A percentile compares a stretch with the other conserved stretches of the same genome.
phyloP scores from a whole-genome alignment of 2,113 vertebrate genomes.

The Arizona elegans region DNA sequence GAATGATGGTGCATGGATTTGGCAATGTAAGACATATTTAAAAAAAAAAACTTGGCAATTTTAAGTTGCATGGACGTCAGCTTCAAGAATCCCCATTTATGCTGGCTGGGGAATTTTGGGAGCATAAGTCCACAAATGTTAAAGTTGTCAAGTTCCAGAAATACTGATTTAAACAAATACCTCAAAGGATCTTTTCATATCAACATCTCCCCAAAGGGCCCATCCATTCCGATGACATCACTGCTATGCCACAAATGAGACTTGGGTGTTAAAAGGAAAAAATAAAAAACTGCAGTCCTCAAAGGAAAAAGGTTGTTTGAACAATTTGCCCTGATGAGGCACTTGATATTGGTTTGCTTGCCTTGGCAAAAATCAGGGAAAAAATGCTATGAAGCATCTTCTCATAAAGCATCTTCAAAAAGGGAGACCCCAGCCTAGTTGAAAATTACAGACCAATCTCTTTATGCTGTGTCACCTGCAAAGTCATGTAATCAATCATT shows the following conservation, averaged over 20 bases:
- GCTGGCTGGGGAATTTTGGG: neutral
- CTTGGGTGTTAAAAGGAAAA: neutral
- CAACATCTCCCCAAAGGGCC: neutral
- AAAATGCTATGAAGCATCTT: neutral
- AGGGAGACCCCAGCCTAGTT: too few relatives aligned
- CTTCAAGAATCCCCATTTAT: neutral
- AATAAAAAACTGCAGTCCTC: neutral
- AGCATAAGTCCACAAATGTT: neutral
- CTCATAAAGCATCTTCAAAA: neutral
- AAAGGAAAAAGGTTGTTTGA: neutral
- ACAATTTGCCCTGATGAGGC: neutral
- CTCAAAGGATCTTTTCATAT: neutral
- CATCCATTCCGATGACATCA: neutral
- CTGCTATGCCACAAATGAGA: neutral
- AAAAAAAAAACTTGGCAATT: neutral
- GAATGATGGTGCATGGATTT: neutral
- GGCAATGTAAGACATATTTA: neutral
- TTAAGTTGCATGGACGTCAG: neutral
- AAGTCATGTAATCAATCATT: too few relatives aligned
- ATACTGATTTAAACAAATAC: neutral
- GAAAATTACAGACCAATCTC: too few relatives aligned
- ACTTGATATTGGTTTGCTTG: neutral
- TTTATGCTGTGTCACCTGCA: too few relatives aligned
- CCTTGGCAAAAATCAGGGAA: neutral
- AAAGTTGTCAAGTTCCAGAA: neutral